Conservation (phyloP, 1,140 invertebrate species). For the Aphidius ervi region DNA sequence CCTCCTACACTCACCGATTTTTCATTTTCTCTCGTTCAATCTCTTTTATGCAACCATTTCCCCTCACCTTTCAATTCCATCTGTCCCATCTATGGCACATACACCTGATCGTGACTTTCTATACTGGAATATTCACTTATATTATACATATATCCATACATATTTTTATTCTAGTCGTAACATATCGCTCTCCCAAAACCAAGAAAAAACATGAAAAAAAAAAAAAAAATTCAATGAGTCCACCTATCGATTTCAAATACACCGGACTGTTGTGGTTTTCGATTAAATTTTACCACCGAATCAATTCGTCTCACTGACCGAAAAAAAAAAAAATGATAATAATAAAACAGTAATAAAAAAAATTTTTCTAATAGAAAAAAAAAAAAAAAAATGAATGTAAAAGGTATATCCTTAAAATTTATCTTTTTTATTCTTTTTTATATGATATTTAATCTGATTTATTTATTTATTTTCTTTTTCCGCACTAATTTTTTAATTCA, state of each 20-base stretch:
- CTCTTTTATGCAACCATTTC: neutral
- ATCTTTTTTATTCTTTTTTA: no score
- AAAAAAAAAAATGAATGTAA: no score
- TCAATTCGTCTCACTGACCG: neutral
- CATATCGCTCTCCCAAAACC: neutral
- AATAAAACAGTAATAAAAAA: no score
- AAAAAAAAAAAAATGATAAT: neutral
- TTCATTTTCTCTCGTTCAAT: no score
- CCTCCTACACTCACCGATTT: no score
- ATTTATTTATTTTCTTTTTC: no score
- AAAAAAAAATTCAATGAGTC: neutral
- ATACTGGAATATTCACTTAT: neutral
- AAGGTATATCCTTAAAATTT: no score
- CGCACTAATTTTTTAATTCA: no score
- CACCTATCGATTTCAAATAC: neutral
- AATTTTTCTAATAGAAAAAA: no score
- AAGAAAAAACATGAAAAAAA: neutral
- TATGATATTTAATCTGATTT: no score
- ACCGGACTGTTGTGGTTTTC: neutral
- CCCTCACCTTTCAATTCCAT: neutral
- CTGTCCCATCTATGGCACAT: neutral
- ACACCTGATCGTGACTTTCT: conserved; percentile 1
- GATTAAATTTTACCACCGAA: neutral
- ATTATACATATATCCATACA: no score
- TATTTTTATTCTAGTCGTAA: no score